phyloP scores from a whole-genome alignment of 2,113 vertebrate species.

The Poeciliopsis prolifica region DNA sequence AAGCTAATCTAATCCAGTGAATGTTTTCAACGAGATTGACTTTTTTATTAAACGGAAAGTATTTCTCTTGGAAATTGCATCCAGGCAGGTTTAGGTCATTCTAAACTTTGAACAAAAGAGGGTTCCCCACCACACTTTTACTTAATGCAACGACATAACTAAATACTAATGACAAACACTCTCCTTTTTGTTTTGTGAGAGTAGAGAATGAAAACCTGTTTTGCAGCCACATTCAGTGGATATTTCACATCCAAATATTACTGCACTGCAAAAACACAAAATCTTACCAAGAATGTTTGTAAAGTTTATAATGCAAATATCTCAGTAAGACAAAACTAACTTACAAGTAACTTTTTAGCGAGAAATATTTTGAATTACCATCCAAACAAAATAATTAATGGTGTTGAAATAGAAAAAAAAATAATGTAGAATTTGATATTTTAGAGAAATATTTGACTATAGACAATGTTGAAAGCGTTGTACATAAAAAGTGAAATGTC shows the following conservation, averaged over 20 bases:
- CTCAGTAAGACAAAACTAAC: too few relatives aligned
- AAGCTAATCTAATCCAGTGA: conserved; percentile 25
- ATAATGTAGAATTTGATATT: too few relatives aligned
- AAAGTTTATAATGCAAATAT: too few relatives aligned
- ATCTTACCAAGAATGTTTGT: too few relatives aligned
- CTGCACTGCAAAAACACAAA: too few relatives aligned
- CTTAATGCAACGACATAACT: conserved; percentile 14
- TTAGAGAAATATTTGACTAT: too few relatives aligned
- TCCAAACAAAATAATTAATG: not conserved
- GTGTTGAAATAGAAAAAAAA: too few relatives aligned
- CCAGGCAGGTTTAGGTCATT: conserved; percentile 37
- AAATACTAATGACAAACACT: conserved; percentile 15
- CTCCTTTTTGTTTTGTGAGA: conserved; percentile 27
- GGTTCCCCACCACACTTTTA: conserved; percentile 35
- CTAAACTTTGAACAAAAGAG: conserved; percentile 44
- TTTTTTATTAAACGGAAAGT: conserved; percentile 56
- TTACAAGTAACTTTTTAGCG: too few relatives aligned
- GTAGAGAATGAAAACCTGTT: not conserved
- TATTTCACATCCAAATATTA: too few relatives aligned
- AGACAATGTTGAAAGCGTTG: too few relatives aligned
- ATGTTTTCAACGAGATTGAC: conserved; percentile 36
- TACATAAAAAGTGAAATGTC: too few relatives aligned
- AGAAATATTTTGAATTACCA: not conserved
- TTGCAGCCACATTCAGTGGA: too few relatives aligned
- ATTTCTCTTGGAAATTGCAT: conserved; percentile 54